A percentile compares a stretch with the other conserved stretches of the same genome.
These are phyloP conservation scores for Drosophila nigrodunni DNA, from an alignment of 1,140 invertebrate genomes.

Conservation along the genomic window DNA sequence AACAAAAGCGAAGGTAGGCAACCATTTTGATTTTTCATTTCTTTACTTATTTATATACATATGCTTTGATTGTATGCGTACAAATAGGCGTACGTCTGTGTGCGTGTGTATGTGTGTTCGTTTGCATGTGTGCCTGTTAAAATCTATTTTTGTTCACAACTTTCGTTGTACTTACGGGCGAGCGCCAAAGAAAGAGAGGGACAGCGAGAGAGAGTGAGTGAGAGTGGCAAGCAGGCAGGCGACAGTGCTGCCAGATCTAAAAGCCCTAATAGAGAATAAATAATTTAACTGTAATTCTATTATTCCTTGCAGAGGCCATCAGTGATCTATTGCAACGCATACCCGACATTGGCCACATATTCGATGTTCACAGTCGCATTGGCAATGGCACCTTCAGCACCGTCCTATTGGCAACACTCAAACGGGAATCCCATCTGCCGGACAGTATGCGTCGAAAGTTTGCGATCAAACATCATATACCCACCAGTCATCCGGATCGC, in stretches of 20 bases:
- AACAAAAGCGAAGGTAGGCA: slow-evolving; percentile 59
- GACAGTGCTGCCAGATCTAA: slow-evolving; percentile 13
- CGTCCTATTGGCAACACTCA: slow-evolving; percentile 90
- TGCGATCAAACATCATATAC: slow-evolving; percentile 93
- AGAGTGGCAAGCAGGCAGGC: not conserved
- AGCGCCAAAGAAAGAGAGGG: not conserved
- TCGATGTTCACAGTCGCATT: slow-evolving; percentile 89
- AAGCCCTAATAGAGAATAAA: not conserved
- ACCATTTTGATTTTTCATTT: slow-evolving; percentile 35
- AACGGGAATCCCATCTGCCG: slow-evolving; percentile 85
- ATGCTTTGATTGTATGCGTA: slow-evolving; percentile 12
- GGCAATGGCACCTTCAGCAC: slow-evolving; percentile 94
- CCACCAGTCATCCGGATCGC: slow-evolving; percentile 91
- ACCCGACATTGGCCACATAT: slow-evolving; percentile 88
- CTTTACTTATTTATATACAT: slow-evolving; percentile 6
- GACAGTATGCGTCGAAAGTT: slow-evolving; percentile 87
- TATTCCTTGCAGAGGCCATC: slow-evolving; percentile 84
- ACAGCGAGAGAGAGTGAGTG: not conserved
- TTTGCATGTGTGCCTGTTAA: slow-evolving; percentile 24
- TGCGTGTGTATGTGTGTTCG: not conserved
- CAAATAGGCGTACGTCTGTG: slow-evolving; percentile 9
- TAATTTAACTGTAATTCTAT: slow-evolving; percentile 8
- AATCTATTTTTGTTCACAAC: slow-evolving; percentile 55
- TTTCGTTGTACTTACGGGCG: slow-evolving; percentile 11
- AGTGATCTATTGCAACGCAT: slow-evolving; percentile 86